phyloP scores from a whole-genome alignment of 2,113 vertebrate species.

The Macquaria ambigua region DNA sequence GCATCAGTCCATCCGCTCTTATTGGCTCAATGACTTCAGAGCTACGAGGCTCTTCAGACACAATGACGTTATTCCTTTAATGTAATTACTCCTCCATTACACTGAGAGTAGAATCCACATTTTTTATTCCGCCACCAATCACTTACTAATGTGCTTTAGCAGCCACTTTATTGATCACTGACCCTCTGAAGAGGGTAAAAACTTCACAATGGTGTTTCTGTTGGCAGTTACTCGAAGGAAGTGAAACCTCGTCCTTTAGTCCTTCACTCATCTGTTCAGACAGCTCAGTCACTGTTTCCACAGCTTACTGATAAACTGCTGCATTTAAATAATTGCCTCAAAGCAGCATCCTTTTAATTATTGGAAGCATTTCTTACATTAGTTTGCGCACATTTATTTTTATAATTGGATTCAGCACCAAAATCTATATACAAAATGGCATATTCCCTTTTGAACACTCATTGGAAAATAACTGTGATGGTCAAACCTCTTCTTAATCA shows the following conservation, averaged over 20 bases:
- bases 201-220: background rate
- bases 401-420: constrained; percentile 49
- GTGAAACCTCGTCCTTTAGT: background rate
- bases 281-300: background rate
- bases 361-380: constrained; percentile 1
- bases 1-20: constrained; percentile 36
- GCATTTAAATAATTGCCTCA: background rate
- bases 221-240: background rate
- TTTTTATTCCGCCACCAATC: constrained; percentile 36
- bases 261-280: background rate
- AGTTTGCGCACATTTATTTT: constrained; percentile 8
- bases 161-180: constrained; percentile 46
- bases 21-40: constrained; percentile 44
- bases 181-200: background rate
- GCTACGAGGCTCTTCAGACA: constrained; percentile 20
- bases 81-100: constrained; percentile 61
- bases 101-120: constrained; percentile 32
- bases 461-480: background rate
- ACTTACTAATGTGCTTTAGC: constrained; percentile 49
- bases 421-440: constrained; percentile 49
- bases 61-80: constrained; percentile 50
- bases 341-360: background rate
- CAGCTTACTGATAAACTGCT: background rate
- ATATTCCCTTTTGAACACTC: constrained; percentile 15
- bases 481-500: background rate